Conservation (phyloP, 2,797 vertebrate genomes). For the Tragelaphus oryx region DNA sequence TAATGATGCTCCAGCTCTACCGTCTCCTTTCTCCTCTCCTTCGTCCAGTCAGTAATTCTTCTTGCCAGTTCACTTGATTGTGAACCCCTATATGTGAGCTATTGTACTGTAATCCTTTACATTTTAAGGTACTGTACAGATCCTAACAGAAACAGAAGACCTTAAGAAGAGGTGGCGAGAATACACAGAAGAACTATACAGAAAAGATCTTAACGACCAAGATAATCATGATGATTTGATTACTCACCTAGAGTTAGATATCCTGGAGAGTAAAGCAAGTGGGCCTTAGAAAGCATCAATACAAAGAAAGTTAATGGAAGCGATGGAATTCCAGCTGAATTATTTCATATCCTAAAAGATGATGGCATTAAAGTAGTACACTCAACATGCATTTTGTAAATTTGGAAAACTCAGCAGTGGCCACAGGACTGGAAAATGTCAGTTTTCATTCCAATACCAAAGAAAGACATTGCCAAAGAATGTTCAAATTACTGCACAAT, state of each 20-base stretch:
- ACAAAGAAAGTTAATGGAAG: not conserved
- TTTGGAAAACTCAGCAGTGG: not conserved
- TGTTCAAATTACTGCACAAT: not conserved
- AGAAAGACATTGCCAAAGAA: not conserved
- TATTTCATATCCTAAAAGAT: not conserved
- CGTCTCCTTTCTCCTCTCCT: not conserved
- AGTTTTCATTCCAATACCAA: not conserved
- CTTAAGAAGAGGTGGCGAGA: not conserved
- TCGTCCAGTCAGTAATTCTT: not conserved
- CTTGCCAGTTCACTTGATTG: not conserved
- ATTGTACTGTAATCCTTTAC: not conserved
- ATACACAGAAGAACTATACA: not conserved
- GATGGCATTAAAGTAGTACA: not conserved
- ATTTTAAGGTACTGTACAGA: not conserved
- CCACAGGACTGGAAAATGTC: not conserved
- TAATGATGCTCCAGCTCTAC: not conserved
- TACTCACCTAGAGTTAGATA: not conserved
- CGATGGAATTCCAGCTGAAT: not conserved
- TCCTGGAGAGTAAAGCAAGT: not conserved
- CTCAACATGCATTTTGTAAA: not conserved
- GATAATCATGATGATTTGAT: not conserved
- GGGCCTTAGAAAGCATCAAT: not conserved
- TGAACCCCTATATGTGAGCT: not conserved
- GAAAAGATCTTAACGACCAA: not conserved
- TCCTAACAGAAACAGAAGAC: not conserved